Percentiles rank a stretch among this genome's conserved stretches.
Conservation (phyloP, 2,888 invertebrate genomes). For the Eubasilissa splendida region DNA sequence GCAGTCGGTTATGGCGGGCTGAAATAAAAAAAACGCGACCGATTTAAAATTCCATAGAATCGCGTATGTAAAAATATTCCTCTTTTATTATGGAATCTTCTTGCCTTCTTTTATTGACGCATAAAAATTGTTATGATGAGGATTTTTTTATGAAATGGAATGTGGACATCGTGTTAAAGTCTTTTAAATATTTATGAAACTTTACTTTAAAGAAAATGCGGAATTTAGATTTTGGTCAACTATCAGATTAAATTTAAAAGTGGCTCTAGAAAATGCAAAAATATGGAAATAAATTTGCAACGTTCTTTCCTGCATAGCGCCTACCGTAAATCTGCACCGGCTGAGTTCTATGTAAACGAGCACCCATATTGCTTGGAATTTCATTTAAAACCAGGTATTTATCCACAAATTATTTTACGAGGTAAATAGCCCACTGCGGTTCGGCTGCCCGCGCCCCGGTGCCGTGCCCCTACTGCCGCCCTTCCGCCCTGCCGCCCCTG, state of each 20-base stretch:
- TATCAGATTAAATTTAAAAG: no score
- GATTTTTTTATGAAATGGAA: slow-evolving; percentile 31
- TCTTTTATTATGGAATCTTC: slow-evolving; percentile 30
- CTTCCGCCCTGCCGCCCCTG: neutral
- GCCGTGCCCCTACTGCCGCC: neutral
- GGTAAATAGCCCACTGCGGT: slow-evolving; percentile 3
- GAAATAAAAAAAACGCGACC: slow-evolving; percentile 38
- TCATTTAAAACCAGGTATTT: neutral
- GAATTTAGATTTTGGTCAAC: no score
- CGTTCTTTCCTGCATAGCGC: neutral
- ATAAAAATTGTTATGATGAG: slow-evolving; percentile 22
- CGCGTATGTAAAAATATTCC: slow-evolving; percentile 24
- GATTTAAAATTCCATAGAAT: slow-evolving; percentile 43
- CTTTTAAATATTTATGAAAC: slow-evolving; percentile 9
- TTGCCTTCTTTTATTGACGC: slow-evolving; percentile 30
- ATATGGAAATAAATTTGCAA: neutral
- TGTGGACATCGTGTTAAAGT: slow-evolving; percentile 10
- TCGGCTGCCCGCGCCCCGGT: neutral
- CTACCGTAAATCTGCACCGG: slow-evolving; percentile 25
- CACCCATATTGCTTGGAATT: slow-evolving; percentile 19
- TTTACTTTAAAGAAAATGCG: neutral
- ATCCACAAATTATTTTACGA: slow-evolving; percentile 12
- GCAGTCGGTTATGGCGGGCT: slow-evolving; percentile 11
- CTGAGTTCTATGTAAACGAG: slow-evolving; percentile 35
- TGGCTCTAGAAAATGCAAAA: neutral